Percentiles rank a stretch among this genome's conserved stretches.
phyloP scores from a whole-genome alignment of 2,797 vertebrate genomes.

The Oophaga sylvatica region DNA sequence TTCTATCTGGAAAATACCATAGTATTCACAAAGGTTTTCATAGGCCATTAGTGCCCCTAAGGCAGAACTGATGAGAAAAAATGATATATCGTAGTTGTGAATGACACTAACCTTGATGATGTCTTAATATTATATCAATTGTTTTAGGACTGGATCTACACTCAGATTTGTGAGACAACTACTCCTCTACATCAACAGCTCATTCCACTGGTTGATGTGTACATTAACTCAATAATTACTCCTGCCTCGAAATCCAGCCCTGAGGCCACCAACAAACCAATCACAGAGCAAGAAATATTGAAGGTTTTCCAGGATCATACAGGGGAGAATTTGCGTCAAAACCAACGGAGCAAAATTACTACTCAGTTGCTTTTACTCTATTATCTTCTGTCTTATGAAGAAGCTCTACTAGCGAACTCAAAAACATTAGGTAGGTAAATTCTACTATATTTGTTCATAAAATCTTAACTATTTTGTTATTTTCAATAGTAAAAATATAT shows the following conservation, averaged over 20 bases:
- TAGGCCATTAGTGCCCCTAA: neutral
- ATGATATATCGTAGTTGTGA: neutral
- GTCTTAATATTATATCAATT: neutral
- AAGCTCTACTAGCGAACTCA: conserved; percentile 91
- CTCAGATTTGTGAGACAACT: conserved; percentile 92
- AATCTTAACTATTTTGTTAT: too few species aligned
- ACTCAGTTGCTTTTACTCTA: conserved; percentile 94
- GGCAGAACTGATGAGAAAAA: neutral
- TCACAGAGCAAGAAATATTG: conserved; percentile 96
- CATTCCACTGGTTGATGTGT: conserved; percentile 93
- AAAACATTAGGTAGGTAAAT: conserved; percentile 86
- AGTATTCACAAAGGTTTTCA: neutral
- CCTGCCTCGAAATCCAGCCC: conserved; percentile 97
- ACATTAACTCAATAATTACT: conserved; percentile 96
- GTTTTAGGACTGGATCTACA: conserved; percentile 95
- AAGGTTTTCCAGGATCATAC: conserved; percentile 87
- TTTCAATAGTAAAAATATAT: too few species aligned
- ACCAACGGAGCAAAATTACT: conserved; percentile 87
- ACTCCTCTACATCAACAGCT: conserved; percentile 94
- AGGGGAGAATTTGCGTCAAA: conserved; percentile 77
- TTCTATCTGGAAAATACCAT: too few species aligned
- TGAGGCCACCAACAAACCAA: conserved; percentile 97
- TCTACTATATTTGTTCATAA: neutral
- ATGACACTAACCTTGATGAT: neutral
- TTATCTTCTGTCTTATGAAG: conserved; percentile 95